Evolutionary conservation across 2,113 vertebrate genomes (phyloP).

Genomic region (Notothenia rossii): DNA sequence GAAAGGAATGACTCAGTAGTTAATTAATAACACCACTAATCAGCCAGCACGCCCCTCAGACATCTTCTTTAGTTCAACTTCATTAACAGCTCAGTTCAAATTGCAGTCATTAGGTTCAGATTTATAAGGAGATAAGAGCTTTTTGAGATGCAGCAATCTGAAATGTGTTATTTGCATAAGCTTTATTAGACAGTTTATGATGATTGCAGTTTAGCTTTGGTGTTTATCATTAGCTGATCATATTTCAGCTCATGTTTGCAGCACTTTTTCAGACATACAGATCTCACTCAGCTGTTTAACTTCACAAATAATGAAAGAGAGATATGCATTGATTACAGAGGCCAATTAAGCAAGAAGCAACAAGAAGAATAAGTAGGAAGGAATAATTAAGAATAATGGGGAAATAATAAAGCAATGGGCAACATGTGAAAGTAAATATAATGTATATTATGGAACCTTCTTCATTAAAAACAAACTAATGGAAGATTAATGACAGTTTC

Average conservation of each 20-base stretch:
- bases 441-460: not conserved
- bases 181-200: conserved; percentile 46
- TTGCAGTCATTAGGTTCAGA: not conserved
- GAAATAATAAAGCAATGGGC: not conserved
- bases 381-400: not conserved
- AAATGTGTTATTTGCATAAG: not conserved
- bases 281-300: not conserved
- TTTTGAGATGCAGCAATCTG: conserved; percentile 1
- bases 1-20: not conserved
- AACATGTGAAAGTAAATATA: not conserved
- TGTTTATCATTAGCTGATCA: conserved; percentile 13
- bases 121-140: not conserved
- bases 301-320: not conserved
- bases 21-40: not conserved
- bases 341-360: not conserved
- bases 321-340: not conserved
- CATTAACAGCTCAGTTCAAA: not conserved
- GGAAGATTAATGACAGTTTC: not conserved
- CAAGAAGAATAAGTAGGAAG: not conserved
- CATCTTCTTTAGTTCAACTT: not conserved
- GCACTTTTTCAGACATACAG: conserved; percentile 10
- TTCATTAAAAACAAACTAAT: too few species aligned
- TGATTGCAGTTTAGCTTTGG: not conserved
- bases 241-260: conserved; percentile 20
- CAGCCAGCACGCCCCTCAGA: not conserved